Conservation (phyloP, 2,797 vertebrate genomes). For the Betta splendens region DNA sequence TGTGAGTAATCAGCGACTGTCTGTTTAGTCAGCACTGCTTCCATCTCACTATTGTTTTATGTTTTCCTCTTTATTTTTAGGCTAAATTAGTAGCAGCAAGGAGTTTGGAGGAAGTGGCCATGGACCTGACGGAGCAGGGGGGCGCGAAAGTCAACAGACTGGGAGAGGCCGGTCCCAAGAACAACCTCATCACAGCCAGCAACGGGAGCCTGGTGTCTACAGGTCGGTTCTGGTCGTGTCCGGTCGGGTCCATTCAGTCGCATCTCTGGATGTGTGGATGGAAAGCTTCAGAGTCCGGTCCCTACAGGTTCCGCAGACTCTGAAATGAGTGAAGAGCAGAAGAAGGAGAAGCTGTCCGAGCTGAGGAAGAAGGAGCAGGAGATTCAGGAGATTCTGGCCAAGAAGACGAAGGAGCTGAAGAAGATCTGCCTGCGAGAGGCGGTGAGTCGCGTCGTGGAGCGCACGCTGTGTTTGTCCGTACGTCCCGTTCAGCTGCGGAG, state of each 20-base stretch:
- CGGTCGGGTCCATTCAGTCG: too few relatives aligned
- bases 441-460: conserved; percentile 84
- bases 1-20: neutral
- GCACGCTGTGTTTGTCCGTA: too few relatives aligned
- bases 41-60: neutral
- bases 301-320: conserved; percentile 86
- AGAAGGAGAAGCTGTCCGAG: conserved; percentile 92
- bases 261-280: neutral
- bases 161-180: conserved; percentile 86
- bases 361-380: conserved; percentile 92
- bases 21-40: neutral
- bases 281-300: neutral
- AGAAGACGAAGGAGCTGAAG: conserved; percentile 95
- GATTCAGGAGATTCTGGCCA: conserved; percentile 89
- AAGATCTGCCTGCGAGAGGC: conserved; percentile 95
- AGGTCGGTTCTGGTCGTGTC: conserved; percentile 77
- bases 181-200: conserved; percentile 95
- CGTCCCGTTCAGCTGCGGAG: too few relatives aligned
- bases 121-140: conserved; percentile 92
- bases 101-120: conserved; percentile 92
- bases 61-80: conserved; percentile 61
- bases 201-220: conserved; percentile 96
- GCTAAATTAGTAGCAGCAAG: conserved; percentile 91
- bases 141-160: conserved; percentile 87
- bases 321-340: conserved; percentile 92